Percentiles rank a stretch among this genome's conserved stretches.
These are phyloP conservation scores for Odontocerum albicorne DNA, from an alignment of 2,888 invertebrate genomes.

Conservation along the genomic window DNA sequence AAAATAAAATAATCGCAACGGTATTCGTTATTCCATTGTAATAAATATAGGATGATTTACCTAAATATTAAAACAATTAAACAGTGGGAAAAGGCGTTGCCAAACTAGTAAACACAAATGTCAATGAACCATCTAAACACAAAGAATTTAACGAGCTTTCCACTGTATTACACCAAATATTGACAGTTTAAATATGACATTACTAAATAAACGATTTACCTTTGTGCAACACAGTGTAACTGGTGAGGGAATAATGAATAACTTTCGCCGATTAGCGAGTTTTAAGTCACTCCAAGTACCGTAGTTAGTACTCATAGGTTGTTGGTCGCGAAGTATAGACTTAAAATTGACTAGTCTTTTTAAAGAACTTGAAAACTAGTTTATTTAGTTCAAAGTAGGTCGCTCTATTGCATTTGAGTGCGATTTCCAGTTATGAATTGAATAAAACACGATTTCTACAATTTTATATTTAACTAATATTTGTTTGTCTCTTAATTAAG, in stretches of 20 bases:
- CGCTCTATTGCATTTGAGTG: too few species aligned
- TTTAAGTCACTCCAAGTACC: constrained; percentile 15
- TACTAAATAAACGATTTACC: constrained; percentile 13
- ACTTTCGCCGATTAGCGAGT: constrained; percentile 24
- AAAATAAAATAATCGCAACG: constrained; percentile 18
- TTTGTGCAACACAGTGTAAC: constrained; percentile 16
- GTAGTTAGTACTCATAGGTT: too few species aligned
- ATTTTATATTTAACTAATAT: too few species aligned
- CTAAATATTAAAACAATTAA: constrained; percentile 4
- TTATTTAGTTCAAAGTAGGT: too few species aligned
- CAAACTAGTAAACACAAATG: constrained; percentile 60
- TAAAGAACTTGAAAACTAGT: too few species aligned
- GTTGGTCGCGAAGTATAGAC: too few species aligned
- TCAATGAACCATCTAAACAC: constrained; percentile 47
- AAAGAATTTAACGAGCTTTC: too few species aligned
- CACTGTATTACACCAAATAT: not conserved
- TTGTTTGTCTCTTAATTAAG: too few species aligned
- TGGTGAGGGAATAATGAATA: constrained; percentile 7
- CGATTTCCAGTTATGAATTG: too few species aligned
- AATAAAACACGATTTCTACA: too few species aligned
- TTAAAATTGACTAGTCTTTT: too few species aligned
- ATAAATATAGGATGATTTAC: not conserved
- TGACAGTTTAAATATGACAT: not conserved
- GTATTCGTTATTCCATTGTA: constrained; percentile 19
- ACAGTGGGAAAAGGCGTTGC: constrained; percentile 52